Percentiles rank a stretch among this genome's conserved stretches.
Evolutionary conservation across 2,797 vertebrate species (phyloP).

Genomic region (Phylloscopus collybita): DNA sequence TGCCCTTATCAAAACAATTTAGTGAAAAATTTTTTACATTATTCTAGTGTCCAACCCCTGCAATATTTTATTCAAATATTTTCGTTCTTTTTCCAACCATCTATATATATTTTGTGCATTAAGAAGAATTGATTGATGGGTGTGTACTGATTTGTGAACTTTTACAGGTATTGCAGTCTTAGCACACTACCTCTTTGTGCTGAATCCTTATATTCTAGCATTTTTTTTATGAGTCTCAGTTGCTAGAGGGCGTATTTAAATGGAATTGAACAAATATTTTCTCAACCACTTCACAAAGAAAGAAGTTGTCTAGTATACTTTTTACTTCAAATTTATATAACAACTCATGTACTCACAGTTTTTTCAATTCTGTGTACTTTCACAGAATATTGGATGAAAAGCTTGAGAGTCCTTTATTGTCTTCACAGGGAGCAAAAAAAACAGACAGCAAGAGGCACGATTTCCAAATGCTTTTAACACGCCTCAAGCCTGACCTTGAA

Average conservation of each 20-base stretch:
- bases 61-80: neutral
- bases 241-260: conserved; percentile 13
- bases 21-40: neutral
- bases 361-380: conserved; percentile 19
- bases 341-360: neutral
- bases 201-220: neutral
- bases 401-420: neutral
- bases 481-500: conserved; percentile 58
- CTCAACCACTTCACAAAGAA: neutral
- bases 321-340: conserved; percentile 7
- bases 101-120: neutral
- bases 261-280: conserved; percentile 13
- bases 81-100: neutral
- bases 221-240: neutral
- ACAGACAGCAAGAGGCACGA: neutral
- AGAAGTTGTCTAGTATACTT: neutral
- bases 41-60: neutral
- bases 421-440: neutral
- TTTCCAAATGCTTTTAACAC: conserved; percentile 14
- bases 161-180: neutral
- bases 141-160: neutral
- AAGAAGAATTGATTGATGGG: neutral
- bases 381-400: neutral
- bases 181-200: neutral
- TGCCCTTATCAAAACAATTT: neutral